These are phyloP conservation scores for Atlantisia rogersi DNA, from an alignment of 2,113 vertebrate genomes.

Conservation along the genomic window DNA sequence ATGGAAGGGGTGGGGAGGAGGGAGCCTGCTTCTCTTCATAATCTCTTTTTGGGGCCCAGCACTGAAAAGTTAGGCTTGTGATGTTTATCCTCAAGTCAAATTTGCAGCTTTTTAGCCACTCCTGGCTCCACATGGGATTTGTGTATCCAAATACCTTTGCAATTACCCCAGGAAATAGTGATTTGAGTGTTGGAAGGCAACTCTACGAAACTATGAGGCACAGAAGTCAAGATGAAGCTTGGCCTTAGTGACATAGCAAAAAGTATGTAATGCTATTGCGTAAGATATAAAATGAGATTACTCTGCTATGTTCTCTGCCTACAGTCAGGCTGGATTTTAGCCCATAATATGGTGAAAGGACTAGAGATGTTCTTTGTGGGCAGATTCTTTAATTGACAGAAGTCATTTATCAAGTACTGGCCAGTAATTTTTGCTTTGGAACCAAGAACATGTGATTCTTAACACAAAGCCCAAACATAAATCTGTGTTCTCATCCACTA, in stretches of 20 bases:
- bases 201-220: neutral
- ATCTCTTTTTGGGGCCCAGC: neutral
- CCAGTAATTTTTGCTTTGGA: neutral
- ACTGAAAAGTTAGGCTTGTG: neutral
- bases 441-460: neutral
- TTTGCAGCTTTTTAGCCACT: neutral
- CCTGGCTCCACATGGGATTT: neutral
- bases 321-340: neutral
- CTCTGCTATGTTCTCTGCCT: neutral
- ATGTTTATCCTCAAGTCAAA: neutral
- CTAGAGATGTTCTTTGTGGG: neutral
- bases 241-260: neutral
- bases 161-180: neutral
- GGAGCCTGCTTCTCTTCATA: neutral
- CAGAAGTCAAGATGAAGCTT: neutral
- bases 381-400: neutral
- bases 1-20: neutral
- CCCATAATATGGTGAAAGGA: neutral
- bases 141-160: neutral
- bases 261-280: neutral
- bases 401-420: neutral
- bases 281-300: neutral
- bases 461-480: neutral
- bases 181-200: neutral
- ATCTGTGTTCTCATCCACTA: neutral